Conservation (phyloP, 2,888 invertebrate genomes). For the Ormyrus rosae region DNA sequence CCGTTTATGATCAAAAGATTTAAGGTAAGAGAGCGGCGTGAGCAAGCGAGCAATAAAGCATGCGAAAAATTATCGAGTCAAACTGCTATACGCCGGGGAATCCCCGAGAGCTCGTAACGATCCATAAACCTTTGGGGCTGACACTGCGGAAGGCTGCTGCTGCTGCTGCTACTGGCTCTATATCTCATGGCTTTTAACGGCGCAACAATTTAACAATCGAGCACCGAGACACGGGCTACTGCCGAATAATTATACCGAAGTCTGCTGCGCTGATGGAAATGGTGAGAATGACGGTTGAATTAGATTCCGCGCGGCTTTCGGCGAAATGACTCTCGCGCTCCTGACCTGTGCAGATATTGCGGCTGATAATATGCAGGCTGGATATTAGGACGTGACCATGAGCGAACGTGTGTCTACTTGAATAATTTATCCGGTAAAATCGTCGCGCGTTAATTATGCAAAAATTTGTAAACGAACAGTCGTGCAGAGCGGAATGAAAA, state of each 20-base stretch:
- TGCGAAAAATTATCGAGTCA: slow-evolving; percentile 39
- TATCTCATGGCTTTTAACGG: slow-evolving; percentile 9
- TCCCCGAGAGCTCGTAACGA: slow-evolving; percentile 27
- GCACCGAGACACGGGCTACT: not conserved
- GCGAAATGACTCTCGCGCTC: not conserved
- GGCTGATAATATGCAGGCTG: not conserved
- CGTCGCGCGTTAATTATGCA: slow-evolving; percentile 20
- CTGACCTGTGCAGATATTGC: slow-evolving; percentile 8
- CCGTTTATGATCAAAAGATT: slow-evolving; percentile 51
- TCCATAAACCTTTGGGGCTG: slow-evolving; percentile 21
- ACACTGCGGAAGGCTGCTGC: no score
- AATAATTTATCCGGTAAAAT: slow-evolving; percentile 36
- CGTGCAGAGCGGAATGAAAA: not conserved
- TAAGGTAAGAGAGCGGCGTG: slow-evolving; percentile 22
- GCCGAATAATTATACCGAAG: slow-evolving; percentile 32
- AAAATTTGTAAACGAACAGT: not conserved
- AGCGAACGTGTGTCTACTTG: not conserved
- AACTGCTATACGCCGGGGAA: slow-evolving; percentile 16
- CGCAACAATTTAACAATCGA: slow-evolving; percentile 19
- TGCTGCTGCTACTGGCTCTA: not conserved
- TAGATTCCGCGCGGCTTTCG: not conserved
- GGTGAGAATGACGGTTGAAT: slow-evolving; percentile 12
- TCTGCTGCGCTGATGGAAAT: not conserved
- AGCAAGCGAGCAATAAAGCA: slow-evolving; percentile 12
- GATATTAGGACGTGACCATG: not conserved